These are phyloP conservation scores for Tetranychus urticae DNA, from an alignment of 1,140 invertebrate species.

Conservation along the genomic window DNA sequence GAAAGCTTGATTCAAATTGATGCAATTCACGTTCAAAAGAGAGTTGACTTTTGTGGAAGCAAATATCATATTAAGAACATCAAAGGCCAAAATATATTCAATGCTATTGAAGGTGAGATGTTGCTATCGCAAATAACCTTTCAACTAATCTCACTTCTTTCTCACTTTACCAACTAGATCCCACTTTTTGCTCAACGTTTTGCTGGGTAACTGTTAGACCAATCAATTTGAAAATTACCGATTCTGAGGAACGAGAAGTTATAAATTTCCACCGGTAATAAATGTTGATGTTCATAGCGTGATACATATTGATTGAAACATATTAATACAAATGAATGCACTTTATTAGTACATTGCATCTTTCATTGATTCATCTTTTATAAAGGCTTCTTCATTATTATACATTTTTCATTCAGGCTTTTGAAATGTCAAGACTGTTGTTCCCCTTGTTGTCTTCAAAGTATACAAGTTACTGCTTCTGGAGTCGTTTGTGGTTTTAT, in stretches of 20 bases:
- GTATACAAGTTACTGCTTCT: constrained; percentile 37
- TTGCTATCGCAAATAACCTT: not conserved
- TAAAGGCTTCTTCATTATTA: no score
- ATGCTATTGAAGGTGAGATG: constrained; percentile 39
- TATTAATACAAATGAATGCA: no score
- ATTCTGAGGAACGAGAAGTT: constrained; percentile 48
- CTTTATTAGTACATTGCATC: no score
- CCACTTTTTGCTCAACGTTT: constrained; percentile 43
- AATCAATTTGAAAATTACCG: constrained; percentile 64
- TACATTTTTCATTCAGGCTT: constrained; percentile 27
- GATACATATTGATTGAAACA: no score
- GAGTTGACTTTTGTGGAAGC: constrained; percentile 30
- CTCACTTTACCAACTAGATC: constrained; percentile 2
- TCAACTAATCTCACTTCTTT: not conserved
- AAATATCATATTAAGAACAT: constrained; percentile 52
- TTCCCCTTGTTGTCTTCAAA: constrained; percentile 60
- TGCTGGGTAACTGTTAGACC: constrained; percentile 43
- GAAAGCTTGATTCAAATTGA: constrained; percentile 6
- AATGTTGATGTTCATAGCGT: not conserved
- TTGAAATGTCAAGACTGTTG: constrained; percentile 49
- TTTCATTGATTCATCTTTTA: no score
- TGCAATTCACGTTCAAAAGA: no score
- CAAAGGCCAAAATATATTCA: constrained; percentile 51
- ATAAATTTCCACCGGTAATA: constrained; percentile 29
- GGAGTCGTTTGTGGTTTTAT: constrained; percentile 47